These are phyloP conservation scores for Phrynocephalus vlangalii DNA, from an alignment of 2,797 vertebrate species.

Conservation along the genomic window DNA sequence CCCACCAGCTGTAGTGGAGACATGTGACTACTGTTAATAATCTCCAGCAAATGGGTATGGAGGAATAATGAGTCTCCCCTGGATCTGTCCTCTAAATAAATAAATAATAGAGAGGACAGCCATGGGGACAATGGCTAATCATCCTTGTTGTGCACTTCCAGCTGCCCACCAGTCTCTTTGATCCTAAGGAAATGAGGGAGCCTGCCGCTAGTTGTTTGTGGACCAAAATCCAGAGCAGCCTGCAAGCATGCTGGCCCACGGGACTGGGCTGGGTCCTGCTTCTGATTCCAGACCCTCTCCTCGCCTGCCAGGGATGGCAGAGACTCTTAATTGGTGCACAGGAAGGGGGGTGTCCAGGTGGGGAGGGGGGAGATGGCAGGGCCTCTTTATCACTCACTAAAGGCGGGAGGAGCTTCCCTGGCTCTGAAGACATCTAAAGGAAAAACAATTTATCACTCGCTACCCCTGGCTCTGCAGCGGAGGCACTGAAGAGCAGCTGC, in stretches of 20 bases:
- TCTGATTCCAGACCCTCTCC: slow-evolving; percentile 12
- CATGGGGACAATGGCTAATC: no score
- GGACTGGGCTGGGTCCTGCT: slow-evolving; percentile 13
- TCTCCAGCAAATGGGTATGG: neutral
- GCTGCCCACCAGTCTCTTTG: no score
- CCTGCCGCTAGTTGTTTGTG: no score
- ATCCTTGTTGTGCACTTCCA: no score
- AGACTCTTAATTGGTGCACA: neutral
- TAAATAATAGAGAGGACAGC: no score
- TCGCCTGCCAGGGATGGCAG: slow-evolving; percentile 11
- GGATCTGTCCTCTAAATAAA: no score
- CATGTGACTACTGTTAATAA: no score
- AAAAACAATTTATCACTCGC: slow-evolving; percentile 74
- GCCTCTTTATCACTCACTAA: slow-evolving; percentile 60
- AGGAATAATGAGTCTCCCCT: neutral
- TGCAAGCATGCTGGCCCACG: neutral
- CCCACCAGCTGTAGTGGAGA: neutral
- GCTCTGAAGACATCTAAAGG: slow-evolving; percentile 72
- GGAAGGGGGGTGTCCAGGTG: neutral
- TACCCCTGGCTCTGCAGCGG: slow-evolving; percentile 62
- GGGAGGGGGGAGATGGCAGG: slow-evolving; percentile 41
- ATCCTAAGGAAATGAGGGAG: no score
- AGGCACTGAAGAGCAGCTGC: slow-evolving; percentile 72
- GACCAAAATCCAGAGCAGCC: no score
- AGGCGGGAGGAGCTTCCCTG: slow-evolving; percentile 64